These are phyloP conservation scores for Lottia gigantea DNA, from an alignment of 2,888 invertebrate species.

Conservation along the genomic window DNA sequence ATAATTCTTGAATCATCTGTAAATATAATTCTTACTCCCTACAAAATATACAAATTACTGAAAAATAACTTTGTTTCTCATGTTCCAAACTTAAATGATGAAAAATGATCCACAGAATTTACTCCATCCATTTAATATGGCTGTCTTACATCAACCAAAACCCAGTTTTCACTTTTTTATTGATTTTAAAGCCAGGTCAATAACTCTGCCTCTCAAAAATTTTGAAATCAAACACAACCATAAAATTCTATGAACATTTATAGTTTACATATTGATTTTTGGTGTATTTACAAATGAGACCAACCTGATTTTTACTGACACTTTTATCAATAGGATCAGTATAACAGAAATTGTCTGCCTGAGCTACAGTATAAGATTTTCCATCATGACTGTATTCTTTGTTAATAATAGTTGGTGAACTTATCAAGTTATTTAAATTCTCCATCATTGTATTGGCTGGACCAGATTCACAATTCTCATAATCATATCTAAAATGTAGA, in stretches of 20 bases:
- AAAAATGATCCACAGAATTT: too few relatives aligned
- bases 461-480: conserved; percentile 92
- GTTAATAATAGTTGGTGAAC: conserved; percentile 71
- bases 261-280: too few relatives aligned
- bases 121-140: too few relatives aligned
- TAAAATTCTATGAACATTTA: not conserved
- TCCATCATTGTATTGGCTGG: conserved; percentile 92
- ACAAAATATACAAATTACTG: conserved; percentile 31
- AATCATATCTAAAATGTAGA: conserved; percentile 82
- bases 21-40: conserved; percentile 94
- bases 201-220: too few relatives aligned
- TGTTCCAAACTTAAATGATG: too few relatives aligned
- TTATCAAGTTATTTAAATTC: conserved; percentile 79
- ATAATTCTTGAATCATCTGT: conserved; percentile 94
- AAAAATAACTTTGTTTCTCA: not conserved
- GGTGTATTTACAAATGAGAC: not conserved
- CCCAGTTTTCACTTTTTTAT: too few relatives aligned
- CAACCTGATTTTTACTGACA: conserved; percentile 85
- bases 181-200: too few relatives aligned
- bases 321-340: conserved; percentile 95
- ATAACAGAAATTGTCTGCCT: conserved; percentile 94
- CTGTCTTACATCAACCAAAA: too few relatives aligned
- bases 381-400: conserved; percentile 64
- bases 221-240: too few relatives aligned
- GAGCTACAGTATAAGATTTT: conserved; percentile 81